Base-by-base conservation (phyloP, 2,113 vertebrate genomes). In the Aphyosemion australe region DNA sequence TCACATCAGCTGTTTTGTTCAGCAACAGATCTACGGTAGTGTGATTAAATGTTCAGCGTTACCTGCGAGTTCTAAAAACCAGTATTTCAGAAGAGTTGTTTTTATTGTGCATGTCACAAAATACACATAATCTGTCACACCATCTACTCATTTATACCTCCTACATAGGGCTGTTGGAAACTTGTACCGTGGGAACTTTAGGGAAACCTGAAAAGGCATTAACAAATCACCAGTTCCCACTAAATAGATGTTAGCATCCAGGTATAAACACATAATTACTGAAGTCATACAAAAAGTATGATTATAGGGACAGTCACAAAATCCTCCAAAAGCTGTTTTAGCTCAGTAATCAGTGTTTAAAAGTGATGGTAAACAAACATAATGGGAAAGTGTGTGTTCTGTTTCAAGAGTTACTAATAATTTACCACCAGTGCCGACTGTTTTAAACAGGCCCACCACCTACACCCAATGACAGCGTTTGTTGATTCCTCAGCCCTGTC, bases 191-290 rank as follows among this genome's bases (percentile, higher is more conserved):
- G 82, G 54, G 65, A 85, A 86, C 69, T 53, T 34, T 13, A 74
- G 61, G 76, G 50, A 73, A 73, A 61, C 50, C 12, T 39, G 49
- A 57, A 41, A 55, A 69, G n/a, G 49, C 61, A 34, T 69, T 69
- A 75, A 52, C 46, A 47, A 71, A 61, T 72, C 62, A 76, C 64
- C 58, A 19, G 53, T 68, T 72, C 61, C 41, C 34, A 37, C n/a
- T 39, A 61, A 87, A 68, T 65, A 69, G 19, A 58, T 8, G 13
- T 69, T 72, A 61, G 50, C 48, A 21, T 66, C 4, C 41, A 13
- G 49, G 52, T 34, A 48, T 55, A 80, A 87, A 90, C 87, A 84
- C 82, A 55, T 71, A 47, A 88, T 89, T 82, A 87, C 70, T 57
- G 50, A 69, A 19, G 58, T 21, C 18, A 72, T 65, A 60, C 75